phyloP scores from a whole-genome alignment of 2,113 vertebrate species.

The Phylloscopus trochilus region DNA sequence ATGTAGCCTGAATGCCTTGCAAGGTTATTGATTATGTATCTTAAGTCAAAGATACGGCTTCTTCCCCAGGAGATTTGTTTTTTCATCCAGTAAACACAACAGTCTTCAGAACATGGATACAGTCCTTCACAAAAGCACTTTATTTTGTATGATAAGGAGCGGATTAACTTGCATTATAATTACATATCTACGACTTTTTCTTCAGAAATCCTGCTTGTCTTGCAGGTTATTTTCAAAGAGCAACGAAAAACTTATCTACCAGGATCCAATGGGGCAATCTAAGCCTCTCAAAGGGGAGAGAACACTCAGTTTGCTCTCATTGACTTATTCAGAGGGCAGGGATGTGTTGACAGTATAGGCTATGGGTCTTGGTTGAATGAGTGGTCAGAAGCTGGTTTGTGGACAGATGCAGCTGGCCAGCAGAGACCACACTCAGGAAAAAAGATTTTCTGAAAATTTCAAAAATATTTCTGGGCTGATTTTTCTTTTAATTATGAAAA shows the following conservation, averaged over 20 bases:
- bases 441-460: not conserved
- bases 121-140: not conserved
- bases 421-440: not conserved
- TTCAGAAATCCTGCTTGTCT: not conserved
- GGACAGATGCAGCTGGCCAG: not conserved
- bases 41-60: constrained; percentile 12
- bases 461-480: not conserved
- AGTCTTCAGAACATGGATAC: not conserved
- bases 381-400: not conserved
- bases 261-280: not conserved
- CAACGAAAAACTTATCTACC: not conserved
- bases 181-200: not conserved
- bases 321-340: not conserved
- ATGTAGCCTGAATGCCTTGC: constrained; percentile 18
- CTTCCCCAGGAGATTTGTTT: not conserved
- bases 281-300: not conserved
- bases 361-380: not conserved
- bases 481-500: not conserved
- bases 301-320: not conserved
- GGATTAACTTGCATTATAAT: constrained; percentile 23
- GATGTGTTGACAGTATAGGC: not conserved
- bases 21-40: constrained; percentile 56
- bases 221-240: not conserved
- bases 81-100: not conserved
- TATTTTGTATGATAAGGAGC: not conserved